A percentile compares a stretch with the other conserved stretches of the same genome.
These are phyloP conservation scores for human (Homo sapiens) DNA, from an alignment of 2,113 vertebrate genomes.

Conservation along the genomic window GRCh38 chrY:5069001-5069500, in stretches of 20 bases:
- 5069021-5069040: neutral
- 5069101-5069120: neutral
- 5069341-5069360: neutral
- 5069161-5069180: neutral
- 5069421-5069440: neutral
- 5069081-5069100: neutral
- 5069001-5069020: neutral
- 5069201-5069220: neutral
- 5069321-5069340: neutral
- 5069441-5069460: neutral
- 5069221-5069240: neutral
- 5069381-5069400: neutral
- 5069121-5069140: neutral
- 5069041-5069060: neutral
- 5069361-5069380: neutral
- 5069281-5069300: neutral
- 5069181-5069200: neutral
- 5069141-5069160: neutral
- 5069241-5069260: neutral
- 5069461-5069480: neutral
- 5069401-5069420: neutral
- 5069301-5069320: neutral
- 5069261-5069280: neutral
- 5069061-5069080: neutral
- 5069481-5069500: neutral